phyloP scores from a whole-genome alignment of 2,888 invertebrate species.

The Drosophila histrio region DNA sequence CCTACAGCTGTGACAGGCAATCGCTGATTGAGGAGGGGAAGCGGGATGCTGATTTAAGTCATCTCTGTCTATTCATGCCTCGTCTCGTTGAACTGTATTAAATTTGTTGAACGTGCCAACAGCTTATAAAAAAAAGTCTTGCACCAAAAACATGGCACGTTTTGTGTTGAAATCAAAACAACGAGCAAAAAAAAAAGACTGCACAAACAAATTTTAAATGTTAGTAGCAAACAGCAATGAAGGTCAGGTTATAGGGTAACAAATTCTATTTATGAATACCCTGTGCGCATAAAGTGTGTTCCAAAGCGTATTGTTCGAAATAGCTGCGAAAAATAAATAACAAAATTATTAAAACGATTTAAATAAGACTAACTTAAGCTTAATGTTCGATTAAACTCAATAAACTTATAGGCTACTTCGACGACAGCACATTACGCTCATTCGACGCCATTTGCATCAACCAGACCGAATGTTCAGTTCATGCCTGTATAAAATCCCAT shows the following conservation, averaged over 20 bases:
- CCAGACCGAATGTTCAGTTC: no score
- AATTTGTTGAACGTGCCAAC: constrained; percentile 66
- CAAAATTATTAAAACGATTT: no score
- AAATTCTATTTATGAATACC: constrained; percentile 28
- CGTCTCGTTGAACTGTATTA: constrained; percentile 61
- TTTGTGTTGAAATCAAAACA: constrained; percentile 74
- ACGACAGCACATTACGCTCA: no score
- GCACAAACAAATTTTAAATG: constrained; percentile 69
- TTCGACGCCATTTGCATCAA: no score
- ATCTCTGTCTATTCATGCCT: constrained; percentile 17
- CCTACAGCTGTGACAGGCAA: constrained; percentile 7
- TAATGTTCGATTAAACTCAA: no score
- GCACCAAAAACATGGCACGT: constrained; percentile 59
- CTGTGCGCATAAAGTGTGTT: not conserved
- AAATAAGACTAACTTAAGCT: no score
- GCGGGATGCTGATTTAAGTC: constrained; percentile 4
- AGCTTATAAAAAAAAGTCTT: constrained; percentile 37
- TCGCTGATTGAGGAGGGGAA: not conserved
- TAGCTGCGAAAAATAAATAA: no score
- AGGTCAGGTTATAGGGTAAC: constrained; percentile 66
- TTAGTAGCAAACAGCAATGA: constrained; percentile 66
- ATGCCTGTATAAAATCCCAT: no score
- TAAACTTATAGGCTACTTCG: no score
- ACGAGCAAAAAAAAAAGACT: constrained; percentile 11
- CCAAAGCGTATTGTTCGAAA: not conserved